Evolutionary conservation across 2,113 vertebrate species (phyloP).

Genomic region (Edolisoma coerulescens): DNA sequence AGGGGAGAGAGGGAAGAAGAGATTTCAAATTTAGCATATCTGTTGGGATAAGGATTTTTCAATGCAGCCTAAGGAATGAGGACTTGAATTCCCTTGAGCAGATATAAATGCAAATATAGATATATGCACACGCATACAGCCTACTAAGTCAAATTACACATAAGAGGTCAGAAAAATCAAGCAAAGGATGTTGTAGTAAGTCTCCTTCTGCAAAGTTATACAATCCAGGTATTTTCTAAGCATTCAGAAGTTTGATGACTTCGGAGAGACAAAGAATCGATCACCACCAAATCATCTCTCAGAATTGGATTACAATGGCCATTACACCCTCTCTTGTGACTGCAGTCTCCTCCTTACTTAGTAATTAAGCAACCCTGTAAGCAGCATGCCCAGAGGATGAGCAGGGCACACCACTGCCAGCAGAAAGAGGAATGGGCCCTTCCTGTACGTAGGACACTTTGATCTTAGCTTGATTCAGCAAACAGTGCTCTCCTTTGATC

Average conservation of each 20-base stretch:
- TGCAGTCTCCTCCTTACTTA: background rate
- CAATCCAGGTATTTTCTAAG: background rate
- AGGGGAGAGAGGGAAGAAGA: background rate
- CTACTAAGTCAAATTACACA: background rate
- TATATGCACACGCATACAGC: background rate
- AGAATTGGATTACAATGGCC: background rate
- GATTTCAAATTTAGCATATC: slow-evolving; percentile 9
- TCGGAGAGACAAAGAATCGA: background rate
- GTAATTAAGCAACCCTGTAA: background rate
- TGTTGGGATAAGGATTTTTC: slow-evolving; percentile 11
- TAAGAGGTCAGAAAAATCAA: slow-evolving; percentile 4
- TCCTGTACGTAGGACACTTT: background rate
- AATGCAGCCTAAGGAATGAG: slow-evolving; percentile 19
- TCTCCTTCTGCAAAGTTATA: background rate
- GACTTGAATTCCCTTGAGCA: background rate
- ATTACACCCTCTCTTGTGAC: background rate
- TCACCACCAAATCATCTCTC: background rate
- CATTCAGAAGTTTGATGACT: background rate
- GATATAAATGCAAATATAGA: slow-evolving; percentile 42
- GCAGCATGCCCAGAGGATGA: background rate
- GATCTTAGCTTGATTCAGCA: slow-evolving; percentile 24
- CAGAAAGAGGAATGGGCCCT: slow-evolving; percentile 11
- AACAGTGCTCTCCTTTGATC: slow-evolving; percentile 8
- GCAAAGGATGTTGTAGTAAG: background rate
- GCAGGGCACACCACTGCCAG: background rate